A percentile compares a stretch with the other conserved stretches of the same genome.
These are phyloP conservation scores for Scomber scombrus DNA, from an alignment of 2,113 vertebrate species.

Conservation along the genomic window DNA sequence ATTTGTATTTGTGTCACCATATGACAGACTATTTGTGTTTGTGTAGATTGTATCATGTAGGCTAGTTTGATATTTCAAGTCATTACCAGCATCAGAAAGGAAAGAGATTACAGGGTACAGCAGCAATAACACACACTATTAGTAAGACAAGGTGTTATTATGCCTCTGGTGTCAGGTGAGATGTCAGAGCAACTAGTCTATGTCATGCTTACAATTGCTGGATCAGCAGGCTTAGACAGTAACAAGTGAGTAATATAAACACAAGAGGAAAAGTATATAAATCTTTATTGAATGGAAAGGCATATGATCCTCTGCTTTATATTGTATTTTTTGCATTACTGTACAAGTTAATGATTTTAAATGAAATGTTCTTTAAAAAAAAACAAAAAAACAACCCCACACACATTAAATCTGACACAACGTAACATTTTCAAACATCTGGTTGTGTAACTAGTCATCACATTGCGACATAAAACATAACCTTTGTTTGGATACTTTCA, in stretches of 20 bases:
- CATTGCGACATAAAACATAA: constrained; percentile 26
- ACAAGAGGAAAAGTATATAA: constrained; percentile 22
- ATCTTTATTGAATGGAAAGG: constrained; percentile 5
- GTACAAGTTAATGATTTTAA: neutral
- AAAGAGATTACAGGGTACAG: constrained; percentile 81
- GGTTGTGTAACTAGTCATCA: constrained; percentile 49
- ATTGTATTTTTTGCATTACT: neutral
- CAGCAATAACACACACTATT: constrained; percentile 81
- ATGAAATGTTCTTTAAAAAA: constrained; percentile 1
- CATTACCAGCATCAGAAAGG: constrained; percentile 75
- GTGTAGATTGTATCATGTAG: constrained; percentile 55
- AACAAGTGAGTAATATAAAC: constrained; percentile 63
- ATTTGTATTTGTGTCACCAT: constrained; percentile 48
- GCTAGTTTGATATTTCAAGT: constrained; percentile 79
- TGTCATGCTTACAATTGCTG: constrained; percentile 69
- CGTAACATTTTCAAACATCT: constrained; percentile 21
- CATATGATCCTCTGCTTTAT: neutral
- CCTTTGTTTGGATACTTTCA: constrained; percentile 53
- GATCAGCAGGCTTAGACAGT: constrained; percentile 65
- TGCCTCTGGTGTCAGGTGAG: constrained; percentile 76
- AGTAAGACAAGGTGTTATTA: constrained; percentile 84
- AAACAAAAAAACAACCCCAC: neutral
- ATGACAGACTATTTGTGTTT: constrained; percentile 73
- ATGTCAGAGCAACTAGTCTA: constrained; percentile 68
- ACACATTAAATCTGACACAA: neutral